Conservation (phyloP, 2,113 vertebrate species). For the Amblyopsis rosae region DNA sequence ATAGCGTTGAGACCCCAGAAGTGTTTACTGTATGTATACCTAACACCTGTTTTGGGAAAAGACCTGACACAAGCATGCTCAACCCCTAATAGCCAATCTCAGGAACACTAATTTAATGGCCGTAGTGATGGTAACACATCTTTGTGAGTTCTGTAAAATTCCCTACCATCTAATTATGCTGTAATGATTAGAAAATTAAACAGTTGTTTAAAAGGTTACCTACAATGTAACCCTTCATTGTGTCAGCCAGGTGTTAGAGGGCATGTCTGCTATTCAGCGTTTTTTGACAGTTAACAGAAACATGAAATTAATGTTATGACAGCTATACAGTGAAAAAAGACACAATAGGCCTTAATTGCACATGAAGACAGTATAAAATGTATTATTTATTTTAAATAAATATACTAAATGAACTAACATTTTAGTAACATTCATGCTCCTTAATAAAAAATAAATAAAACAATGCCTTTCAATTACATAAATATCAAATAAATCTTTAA, state of each 20-base stretch:
- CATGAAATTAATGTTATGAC: neutral
- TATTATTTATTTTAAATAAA: conserved; percentile 1
- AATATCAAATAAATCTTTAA: conserved; percentile 24
- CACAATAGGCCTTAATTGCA: neutral
- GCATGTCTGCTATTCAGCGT: conserved; percentile 3
- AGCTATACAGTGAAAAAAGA: neutral
- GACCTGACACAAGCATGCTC: neutral
- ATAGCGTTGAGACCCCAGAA: neutral
- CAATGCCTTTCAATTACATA: conserved; percentile 11
- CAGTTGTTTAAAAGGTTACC: neutral
- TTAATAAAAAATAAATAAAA: conserved; percentile 12
- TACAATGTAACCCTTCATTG: conserved; percentile 3
- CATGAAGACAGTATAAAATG: neutral
- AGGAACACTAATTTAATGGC: neutral
- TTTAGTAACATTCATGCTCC: neutral
- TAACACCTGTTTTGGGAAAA: neutral
- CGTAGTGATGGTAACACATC: neutral
- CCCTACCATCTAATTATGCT: neutral
- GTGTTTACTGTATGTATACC: neutral
- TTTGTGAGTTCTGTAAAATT: neutral
- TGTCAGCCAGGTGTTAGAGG: neutral
- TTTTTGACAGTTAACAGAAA: neutral
- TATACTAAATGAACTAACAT: neutral
- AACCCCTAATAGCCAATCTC: neutral
- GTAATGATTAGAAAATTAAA: neutral